Evolutionary conservation across 2,797 vertebrate species (phyloP).

Genomic region (Antennarius maculatus): DNA sequence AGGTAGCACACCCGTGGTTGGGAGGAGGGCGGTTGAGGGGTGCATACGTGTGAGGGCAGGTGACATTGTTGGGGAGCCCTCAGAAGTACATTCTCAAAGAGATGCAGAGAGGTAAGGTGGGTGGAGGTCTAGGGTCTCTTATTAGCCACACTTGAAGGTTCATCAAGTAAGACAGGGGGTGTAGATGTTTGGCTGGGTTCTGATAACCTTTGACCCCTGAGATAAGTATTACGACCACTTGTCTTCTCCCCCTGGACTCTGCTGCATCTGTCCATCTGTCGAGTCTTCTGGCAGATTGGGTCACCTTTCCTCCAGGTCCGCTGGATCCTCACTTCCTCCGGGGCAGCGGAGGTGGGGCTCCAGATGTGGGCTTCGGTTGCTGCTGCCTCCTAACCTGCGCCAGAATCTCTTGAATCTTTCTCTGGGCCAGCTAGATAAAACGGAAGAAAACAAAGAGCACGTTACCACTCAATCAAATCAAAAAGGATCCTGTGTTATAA

Average conservation of each 20-base stretch:
- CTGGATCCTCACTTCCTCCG: constrained; percentile 88
- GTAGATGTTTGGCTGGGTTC: constrained; percentile 65
- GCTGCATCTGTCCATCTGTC: constrained; percentile 73
- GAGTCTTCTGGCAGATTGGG: constrained; percentile 79
- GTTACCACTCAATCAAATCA: not conserved
- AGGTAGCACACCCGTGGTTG: constrained; percentile 61
- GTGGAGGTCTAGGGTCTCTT: constrained; percentile 79
- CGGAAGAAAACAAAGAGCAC: not conserved
- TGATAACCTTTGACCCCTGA: constrained; percentile 71
- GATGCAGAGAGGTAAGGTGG: constrained; percentile 88
- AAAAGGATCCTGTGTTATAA: too few species aligned
- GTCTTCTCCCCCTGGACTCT: constrained; percentile 55
- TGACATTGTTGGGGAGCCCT: constrained; percentile 87
- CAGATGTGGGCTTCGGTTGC: constrained; percentile 87
- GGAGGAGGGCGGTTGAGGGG: constrained; percentile 56
- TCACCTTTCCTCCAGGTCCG: constrained; percentile 64
- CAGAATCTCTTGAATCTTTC: constrained; percentile 99
- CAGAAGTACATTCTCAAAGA: constrained; percentile 92
- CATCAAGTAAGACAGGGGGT: constrained; percentile 62
- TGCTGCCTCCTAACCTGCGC: constrained; percentile 98
- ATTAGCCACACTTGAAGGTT: constrained; percentile 76
- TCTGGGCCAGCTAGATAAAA: constrained; percentile 90
- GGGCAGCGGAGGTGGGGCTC: constrained; percentile 87
- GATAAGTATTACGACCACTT: constrained; percentile 73
- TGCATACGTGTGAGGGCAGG: constrained; percentile 65